Base-by-base conservation (phyloP, 2,797 vertebrate species). In the Acanthornis magna region DNA sequence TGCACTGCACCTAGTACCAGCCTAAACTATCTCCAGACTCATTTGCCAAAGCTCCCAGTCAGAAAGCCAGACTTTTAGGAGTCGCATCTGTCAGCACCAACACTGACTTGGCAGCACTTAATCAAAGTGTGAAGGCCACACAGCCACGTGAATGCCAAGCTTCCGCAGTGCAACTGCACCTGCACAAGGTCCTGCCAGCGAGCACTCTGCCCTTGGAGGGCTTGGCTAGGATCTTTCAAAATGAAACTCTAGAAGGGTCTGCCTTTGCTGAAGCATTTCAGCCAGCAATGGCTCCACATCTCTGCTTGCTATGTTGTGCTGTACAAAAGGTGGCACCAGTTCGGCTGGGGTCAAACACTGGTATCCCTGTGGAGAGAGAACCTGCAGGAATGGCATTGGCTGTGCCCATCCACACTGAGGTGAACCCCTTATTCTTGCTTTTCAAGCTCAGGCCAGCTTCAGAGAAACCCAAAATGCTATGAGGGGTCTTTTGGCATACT, bases 141-240 rank as follows among this genome's bases (percentile, higher is more conserved):
- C 2, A 72, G 36, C 38, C 66, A n/a, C 0, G 3, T 1, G 3
- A 75, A 16, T 8, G 15, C 26, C 3, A 27, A 50, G 38, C n/a
- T 61, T 83, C 65, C 70, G 40, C 45, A 40, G 16, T 18, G 29
- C 75, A 42, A 11, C 2, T 62, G 68, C 45, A 50, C 16, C 40
- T 17, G 36, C 63, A 70, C 11, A 13, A 57, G 48, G 51, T 47
- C 34, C 60, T 62, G 11, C 43, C 27, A 43, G 34, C 2, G 22
- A 85, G 51, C 60, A 22, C 65, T n/a, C 58, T 17, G 50, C 20
- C 62, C 51, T 1, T 32, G 29, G 7, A 58, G 23, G 15, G 21
- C 43, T 36, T 45, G 76, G 13, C 65, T 68, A 5, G 4, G 20
- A 50, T 50, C 40, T 38, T 73, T 9, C 43, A 58, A 66, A 92